Evolutionary conservation across 1,140 invertebrate genomes (phyloP).

Genomic region (Drosophila insularis): DNA sequence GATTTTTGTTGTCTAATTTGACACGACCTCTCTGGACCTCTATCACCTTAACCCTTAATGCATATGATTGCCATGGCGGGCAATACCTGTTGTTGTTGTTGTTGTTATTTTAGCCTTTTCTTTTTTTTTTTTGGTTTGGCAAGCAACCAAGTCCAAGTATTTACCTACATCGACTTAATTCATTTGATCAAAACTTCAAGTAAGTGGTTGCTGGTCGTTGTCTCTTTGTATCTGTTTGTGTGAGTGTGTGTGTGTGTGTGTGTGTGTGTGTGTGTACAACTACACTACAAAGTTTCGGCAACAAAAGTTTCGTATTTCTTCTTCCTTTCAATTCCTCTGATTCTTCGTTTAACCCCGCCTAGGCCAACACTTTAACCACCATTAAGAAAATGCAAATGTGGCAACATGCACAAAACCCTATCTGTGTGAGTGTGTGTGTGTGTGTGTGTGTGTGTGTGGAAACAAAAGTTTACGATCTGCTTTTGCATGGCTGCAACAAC

Average conservation of each 20-base stretch:
- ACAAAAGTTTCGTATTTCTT: slow-evolving; percentile 21
- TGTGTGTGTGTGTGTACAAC: slow-evolving; percentile 21
- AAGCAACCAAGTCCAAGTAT: neutral
- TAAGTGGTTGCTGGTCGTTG: neutral
- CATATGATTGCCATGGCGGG: neutral
- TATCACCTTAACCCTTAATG: slow-evolving; percentile 22
- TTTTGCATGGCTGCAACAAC: neutral
- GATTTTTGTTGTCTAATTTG: slow-evolving; percentile 41
- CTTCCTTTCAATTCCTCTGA: neutral
- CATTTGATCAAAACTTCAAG: slow-evolving; percentile 40
- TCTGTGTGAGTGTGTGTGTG: neutral
- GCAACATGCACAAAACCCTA: neutral
- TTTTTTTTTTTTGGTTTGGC: neutral
- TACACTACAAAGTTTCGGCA: slow-evolving; percentile 39
- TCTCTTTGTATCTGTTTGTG: neutral
- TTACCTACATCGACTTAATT: slow-evolving; percentile 32
- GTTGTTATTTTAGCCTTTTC: neutral
- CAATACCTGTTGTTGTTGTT: neutral
- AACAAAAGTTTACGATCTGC: slow-evolving; percentile 5
- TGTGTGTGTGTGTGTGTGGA: neutral
- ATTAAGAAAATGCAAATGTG: slow-evolving; percentile 5
- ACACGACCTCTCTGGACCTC: slow-evolving; percentile 40
- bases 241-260: neutral
- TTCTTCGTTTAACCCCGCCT: no score
- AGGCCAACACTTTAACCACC: neutral